Percentiles rank a stretch among this genome's conserved stretches.
These are phyloP conservation scores for Tragelaphus strepsiceros DNA, from an alignment of 2,113 vertebrate genomes.

Conservation along the genomic window DNA sequence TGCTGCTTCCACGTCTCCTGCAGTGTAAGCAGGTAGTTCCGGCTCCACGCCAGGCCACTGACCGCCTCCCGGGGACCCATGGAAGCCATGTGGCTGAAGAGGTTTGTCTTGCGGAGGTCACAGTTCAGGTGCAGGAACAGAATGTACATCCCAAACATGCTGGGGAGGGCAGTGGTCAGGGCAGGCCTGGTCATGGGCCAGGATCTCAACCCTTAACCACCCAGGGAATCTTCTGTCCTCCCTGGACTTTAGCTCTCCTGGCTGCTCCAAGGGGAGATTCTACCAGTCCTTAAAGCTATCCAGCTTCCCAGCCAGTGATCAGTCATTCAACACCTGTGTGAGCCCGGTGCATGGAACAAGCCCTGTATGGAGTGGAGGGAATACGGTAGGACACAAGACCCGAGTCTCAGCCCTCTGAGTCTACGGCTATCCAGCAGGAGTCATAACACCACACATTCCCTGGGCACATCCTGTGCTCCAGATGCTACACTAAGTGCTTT, in stretches of 20 bases:
- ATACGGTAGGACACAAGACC: neutral
- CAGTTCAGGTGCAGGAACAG: conserved; percentile 94
- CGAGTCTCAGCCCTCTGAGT: neutral
- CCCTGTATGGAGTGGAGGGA: neutral
- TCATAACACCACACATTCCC: neutral
- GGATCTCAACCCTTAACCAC: neutral
- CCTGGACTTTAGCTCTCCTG: neutral
- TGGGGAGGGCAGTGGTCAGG: neutral
- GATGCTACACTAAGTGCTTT: neutral
- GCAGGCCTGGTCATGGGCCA: neutral
- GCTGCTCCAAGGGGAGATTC: neutral
- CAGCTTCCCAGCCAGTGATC: neutral
- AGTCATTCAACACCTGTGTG: neutral
- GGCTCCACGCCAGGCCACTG: conserved; percentile 77
- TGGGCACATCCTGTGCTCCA: neutral
- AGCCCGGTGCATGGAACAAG: neutral
- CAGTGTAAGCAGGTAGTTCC: conserved; percentile 91
- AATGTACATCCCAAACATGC: conserved; percentile 98
- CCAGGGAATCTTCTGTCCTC: neutral
- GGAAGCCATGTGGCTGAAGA: conserved; percentile 87
- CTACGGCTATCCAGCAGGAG: neutral
- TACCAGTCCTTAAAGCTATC: neutral
- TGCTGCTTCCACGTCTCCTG: conserved; percentile 98
- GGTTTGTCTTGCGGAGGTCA: conserved; percentile 85
- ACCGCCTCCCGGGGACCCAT: conserved; percentile 88